Base-by-base conservation (phyloP, 2,888 invertebrate genomes). In the Cordylochernes scorpioides region DNA sequence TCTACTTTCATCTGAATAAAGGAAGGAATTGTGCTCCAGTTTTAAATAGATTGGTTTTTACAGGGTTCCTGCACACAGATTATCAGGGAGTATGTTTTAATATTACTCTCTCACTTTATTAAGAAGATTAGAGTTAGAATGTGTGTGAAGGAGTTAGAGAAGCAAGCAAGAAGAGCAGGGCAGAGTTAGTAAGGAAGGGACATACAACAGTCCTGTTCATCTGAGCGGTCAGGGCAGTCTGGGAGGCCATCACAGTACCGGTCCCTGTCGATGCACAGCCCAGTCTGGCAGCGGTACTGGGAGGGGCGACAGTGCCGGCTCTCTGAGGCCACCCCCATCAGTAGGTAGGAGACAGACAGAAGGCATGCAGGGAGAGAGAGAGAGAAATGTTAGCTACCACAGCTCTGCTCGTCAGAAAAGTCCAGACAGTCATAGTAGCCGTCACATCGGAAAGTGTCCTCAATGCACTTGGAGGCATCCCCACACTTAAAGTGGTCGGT, bases 341-440 rank as follows among this genome's bases (percentile, higher is more conserved):
- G n/a, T n/a, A n/a, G 9, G 21, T 14, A n/a, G 17, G n/a, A 12
- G 15, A 6, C 6, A 28, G 30, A 31, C 7, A 15, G 18, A 21
- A 8, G 6, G 13, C 5, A 8, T 19, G 15, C n/a, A 21, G n/a
- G n/a, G n/a, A n/a, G 15, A 6, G 6, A 28, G 30, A 31, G 7
- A 16, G n/a, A 7, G 7, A 8, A 55, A 26, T 46, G 41, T 13
- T 16, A 34, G 49, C 57, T 41, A 57, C 49, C 45, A 55, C 75
- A 75, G 51, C 66, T 60, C 42, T 61, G 55, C 51, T 75, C 74
- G 51, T 75, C 75, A 32, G 65, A 67, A 42, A 64, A 63, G 55
- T 71, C 70, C 1, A 60, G 62, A 53, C 74, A 75, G 54, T 75
- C 70, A 32, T 37, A 32, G 15, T 31, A 38, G 4, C 44, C 42